These are phyloP conservation scores for Mellivora capensis DNA, from an alignment of 2,113 vertebrate species.

Conservation along the genomic window DNA sequence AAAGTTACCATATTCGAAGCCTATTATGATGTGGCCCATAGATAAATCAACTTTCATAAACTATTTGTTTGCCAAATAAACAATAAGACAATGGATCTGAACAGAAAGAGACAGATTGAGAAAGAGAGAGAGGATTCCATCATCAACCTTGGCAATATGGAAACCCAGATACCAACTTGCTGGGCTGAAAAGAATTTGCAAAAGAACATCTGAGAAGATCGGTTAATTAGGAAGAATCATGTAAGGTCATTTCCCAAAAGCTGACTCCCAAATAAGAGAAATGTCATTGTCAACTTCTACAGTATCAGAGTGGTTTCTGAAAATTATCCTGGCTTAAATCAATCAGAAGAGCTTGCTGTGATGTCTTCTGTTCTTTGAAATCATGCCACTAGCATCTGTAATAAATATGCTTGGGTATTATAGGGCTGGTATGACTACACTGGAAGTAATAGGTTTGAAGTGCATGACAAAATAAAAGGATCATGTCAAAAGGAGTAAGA, in stretches of 20 bases:
- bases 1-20: background rate
- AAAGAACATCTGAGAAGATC: slow-evolving; percentile 65
- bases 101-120: background rate
- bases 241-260: slow-evolving; percentile 55
- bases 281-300: slow-evolving; percentile 63
- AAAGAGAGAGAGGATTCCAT: background rate
- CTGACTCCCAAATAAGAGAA: slow-evolving; percentile 51
- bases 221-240: slow-evolving; percentile 57
- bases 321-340: slow-evolving; percentile 65
- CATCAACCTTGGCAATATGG: slow-evolving; percentile 4
- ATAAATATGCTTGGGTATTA: slow-evolving; percentile 65
- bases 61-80: background rate
- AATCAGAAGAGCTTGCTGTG: slow-evolving; percentile 55
- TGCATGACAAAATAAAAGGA: slow-evolving; percentile 77
- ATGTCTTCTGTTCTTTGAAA: slow-evolving; percentile 75
- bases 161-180: background rate
- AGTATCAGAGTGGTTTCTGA: slow-evolving; percentile 59
- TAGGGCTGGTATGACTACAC: slow-evolving; percentile 70
- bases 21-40: background rate
- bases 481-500: slow-evolving; percentile 56
- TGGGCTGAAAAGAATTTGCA: slow-evolving; percentile 56
- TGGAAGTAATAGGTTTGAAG: slow-evolving; percentile 74
- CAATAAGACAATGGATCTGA: background rate
- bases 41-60: background rate
- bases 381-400: slow-evolving; percentile 71